Percentiles rank a stretch among this genome's conserved stretches.
Evolutionary conservation across 2,113 vertebrate species (phyloP).

Genomic region (Calidris pugnax): DNA sequence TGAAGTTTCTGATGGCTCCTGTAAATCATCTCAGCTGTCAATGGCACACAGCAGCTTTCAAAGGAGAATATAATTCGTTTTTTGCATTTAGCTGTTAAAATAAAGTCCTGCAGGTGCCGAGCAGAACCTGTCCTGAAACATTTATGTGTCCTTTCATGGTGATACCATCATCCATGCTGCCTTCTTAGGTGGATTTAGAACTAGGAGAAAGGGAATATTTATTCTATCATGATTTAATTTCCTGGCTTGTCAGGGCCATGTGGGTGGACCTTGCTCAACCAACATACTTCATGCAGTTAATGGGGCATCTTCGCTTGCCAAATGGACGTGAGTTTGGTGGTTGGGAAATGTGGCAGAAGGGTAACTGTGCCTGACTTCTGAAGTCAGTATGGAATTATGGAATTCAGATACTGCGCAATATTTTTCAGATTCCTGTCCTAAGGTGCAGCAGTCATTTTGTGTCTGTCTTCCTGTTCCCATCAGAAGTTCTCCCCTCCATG

Average conservation of each 20-base stretch:
- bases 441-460: background rate
- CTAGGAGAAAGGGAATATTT: background rate
- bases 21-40: slow-evolving; percentile 35
- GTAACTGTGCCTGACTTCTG: background rate
- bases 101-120: background rate
- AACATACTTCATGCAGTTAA: rapidly evolving
- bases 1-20: slow-evolving; percentile 25
- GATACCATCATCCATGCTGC: background rate
- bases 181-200: background rate
- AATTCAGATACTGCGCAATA: background rate
- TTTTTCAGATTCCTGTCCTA: background rate
- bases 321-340: background rate
- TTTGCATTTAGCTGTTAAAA: background rate
- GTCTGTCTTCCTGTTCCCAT: background rate
- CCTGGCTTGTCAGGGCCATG: background rate
- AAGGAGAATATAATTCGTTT: background rate
- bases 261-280: background rate
- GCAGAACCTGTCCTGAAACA: background rate
- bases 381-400: background rate
- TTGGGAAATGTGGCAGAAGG: background rate
- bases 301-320: background rate
- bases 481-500: background rate
- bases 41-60: background rate
- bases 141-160: background rate
- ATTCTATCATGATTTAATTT: background rate